Percentiles rank a stretch among this genome's conserved stretches.
These are phyloP conservation scores for Bombycilla garrulus DNA, from an alignment of 2,113 vertebrate genomes.

Conservation along the genomic window DNA sequence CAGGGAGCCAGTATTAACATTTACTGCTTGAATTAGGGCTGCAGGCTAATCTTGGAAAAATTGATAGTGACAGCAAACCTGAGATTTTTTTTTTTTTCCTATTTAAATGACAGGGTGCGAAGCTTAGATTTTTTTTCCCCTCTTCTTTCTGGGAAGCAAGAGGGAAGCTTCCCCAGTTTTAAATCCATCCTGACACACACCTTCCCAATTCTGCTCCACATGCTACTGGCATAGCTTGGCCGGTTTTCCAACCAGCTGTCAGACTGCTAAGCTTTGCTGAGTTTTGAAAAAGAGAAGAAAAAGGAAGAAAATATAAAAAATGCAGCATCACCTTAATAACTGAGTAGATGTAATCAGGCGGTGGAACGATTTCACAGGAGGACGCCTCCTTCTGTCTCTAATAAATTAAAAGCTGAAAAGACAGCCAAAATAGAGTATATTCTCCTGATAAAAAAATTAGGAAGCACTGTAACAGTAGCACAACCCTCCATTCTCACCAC, in stretches of 20 bases:
- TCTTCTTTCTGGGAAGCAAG: neutral
- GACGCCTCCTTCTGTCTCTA: neutral
- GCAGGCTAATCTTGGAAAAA: neutral
- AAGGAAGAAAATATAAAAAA: neutral
- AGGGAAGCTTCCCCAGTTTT: neutral
- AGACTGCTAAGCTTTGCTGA: neutral
- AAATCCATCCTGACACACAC: neutral
- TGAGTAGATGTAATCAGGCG: neutral
- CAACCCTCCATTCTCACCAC: neutral
- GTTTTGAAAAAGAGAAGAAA: neutral
- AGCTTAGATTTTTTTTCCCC: neutral
- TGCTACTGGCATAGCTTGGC: neutral
- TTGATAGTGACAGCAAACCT: neutral
- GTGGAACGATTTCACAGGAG: neutral
- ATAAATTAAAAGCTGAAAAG: neutral
- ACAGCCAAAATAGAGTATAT: neutral
- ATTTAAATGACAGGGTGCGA: neutral
- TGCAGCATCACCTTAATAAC: neutral
- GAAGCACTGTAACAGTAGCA: neutral
- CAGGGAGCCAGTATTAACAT: neutral
- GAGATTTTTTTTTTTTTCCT: neutral
- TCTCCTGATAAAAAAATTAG: neutral
- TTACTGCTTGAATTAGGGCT: neutral
- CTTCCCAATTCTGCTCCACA: neutral
- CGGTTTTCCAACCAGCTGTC: neutral